Evolutionary conservation across 2,113 vertebrate genomes (phyloP).

Genomic region (Ciconia maguari): DNA sequence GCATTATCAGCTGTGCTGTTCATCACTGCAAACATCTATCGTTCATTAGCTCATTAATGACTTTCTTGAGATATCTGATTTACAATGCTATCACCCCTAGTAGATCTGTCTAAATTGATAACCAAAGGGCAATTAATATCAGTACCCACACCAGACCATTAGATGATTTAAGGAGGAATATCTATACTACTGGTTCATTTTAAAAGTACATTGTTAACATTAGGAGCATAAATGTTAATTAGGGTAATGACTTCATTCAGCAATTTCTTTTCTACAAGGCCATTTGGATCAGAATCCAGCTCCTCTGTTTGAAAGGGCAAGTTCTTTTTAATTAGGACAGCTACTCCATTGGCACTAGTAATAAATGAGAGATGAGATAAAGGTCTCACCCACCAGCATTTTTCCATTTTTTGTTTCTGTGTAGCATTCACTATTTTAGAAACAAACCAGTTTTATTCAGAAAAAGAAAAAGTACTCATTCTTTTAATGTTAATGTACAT

Average conservation of each 20-base stretch:
- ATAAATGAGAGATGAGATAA: constrained; percentile 36
- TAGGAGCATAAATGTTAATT: constrained; percentile 66
- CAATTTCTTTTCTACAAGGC: constrained; percentile 65
- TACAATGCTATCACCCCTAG: constrained; percentile 11
- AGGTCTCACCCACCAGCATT: background rate
- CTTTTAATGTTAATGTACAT: background rate
- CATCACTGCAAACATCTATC: background rate
- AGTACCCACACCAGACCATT: constrained; percentile 1
- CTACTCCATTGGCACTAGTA: constrained; percentile 52
- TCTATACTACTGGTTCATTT: constrained; percentile 15
- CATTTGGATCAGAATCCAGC: constrained; percentile 61
- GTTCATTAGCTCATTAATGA: background rate
- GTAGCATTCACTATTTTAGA: background rate
- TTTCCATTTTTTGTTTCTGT: background rate
- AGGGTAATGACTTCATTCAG: constrained; percentile 69
- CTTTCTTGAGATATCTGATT: constrained; percentile 37
- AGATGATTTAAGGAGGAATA: constrained; percentile 34
- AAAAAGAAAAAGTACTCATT: background rate
- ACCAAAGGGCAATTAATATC: constrained; percentile 64
- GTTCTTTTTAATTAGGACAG: constrained; percentile 67
- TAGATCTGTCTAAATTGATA: constrained; percentile 57
- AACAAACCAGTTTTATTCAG: background rate
- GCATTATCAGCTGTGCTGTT: background rate
- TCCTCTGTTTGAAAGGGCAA: constrained; percentile 57
- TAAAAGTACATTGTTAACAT: constrained; percentile 53